These are phyloP conservation scores for Parnassius mnemosyne DNA, from an alignment of 2,888 invertebrate genomes.

Conservation along the genomic window DNA sequence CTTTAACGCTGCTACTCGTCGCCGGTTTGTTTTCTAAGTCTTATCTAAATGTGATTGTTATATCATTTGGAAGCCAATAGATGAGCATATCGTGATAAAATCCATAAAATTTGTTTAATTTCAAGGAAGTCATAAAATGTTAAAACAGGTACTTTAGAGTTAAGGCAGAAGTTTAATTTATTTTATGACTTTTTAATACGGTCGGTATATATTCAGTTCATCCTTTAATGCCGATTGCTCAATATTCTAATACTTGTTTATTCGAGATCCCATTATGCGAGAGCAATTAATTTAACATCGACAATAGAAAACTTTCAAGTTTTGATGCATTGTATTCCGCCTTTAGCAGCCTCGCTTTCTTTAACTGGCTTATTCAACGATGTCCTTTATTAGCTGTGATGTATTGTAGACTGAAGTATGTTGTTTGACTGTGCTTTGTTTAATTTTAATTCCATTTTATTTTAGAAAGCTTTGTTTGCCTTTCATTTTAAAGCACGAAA, in stretches of 20 bases:
- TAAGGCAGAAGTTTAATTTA: too few species aligned
- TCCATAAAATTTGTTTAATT: too few species aligned
- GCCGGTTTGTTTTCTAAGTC: too few species aligned
- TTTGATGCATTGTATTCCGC: slow-evolving; percentile 72
- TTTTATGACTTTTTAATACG: too few species aligned
- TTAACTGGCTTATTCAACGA: slow-evolving; percentile 67
- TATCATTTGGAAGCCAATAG: too few species aligned
- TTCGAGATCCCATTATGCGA: slow-evolving; percentile 40
- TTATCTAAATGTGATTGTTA: too few species aligned
- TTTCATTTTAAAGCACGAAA: not conserved
- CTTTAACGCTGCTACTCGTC: too few species aligned
- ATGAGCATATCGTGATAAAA: too few species aligned
- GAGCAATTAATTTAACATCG: slow-evolving; percentile 73
- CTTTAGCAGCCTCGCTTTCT: slow-evolving; percentile 66
- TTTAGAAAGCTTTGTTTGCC: slow-evolving; percentile 13
- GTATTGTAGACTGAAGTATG: slow-evolving; percentile 52
- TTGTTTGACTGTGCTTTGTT: slow-evolving; percentile 17
- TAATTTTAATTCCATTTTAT: slow-evolving; percentile 19
- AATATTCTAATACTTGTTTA: slow-evolving; percentile 52
- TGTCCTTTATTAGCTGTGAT: slow-evolving; percentile 68
- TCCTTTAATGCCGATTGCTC: slow-evolving; percentile 41
- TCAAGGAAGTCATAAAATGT: too few species aligned
- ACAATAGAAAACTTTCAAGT: slow-evolving; percentile 73
- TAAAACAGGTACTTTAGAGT: too few species aligned
- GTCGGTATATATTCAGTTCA: not conserved